These are phyloP conservation scores for Calephelis nemesis DNA, from an alignment of 1,140 invertebrate genomes.

Conservation along the genomic window DNA sequence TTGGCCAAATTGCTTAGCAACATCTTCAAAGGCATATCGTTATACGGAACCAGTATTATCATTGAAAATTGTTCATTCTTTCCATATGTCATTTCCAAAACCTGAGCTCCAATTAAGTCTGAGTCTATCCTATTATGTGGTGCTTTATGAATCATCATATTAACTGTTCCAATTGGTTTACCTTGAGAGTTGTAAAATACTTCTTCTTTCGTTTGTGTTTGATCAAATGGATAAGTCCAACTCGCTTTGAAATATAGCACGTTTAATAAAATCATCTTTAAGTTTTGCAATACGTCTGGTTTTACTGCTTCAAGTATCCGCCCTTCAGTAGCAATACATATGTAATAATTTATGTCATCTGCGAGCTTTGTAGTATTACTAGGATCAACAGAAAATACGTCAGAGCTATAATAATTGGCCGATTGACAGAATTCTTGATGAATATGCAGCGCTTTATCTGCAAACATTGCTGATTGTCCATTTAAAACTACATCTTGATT, in stretches of 20 bases:
- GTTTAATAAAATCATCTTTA: conserved; percentile 84
- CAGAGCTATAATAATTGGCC: conserved; percentile 52
- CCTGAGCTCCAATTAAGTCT: conserved; percentile 78
- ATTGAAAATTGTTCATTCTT: conserved; percentile 82
- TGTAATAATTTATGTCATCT: conserved; percentile 61
- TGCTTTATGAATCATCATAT: conserved; percentile 79
- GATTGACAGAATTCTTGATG: conserved; percentile 65
- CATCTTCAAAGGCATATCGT: conserved; percentile 59
- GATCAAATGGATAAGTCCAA: conserved; percentile 85
- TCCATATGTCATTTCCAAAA: conserved; percentile 84
- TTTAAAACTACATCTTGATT: conserved; percentile 50
- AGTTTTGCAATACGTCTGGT: conserved; percentile 69
- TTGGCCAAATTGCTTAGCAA: conserved; percentile 73
- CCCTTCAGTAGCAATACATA: conserved; percentile 64
- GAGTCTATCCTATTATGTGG: conserved; percentile 62
- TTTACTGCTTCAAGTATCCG: conserved; percentile 52
- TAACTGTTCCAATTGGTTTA: conserved; percentile 70
- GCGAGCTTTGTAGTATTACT: conserved; percentile 59
- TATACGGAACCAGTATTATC: conserved; percentile 83
- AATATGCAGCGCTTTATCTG: conserved; percentile 49
- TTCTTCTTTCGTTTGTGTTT: conserved; percentile 75
- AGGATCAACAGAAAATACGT: conserved; percentile 56
- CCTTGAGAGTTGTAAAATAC: conserved; percentile 75
- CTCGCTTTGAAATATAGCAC: conserved; percentile 88
- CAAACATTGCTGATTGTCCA: conserved; percentile 55